These are phyloP conservation scores for Littorina saxatilis DNA, from an alignment of 1,140 invertebrate genomes.

Conservation along the genomic window DNA sequence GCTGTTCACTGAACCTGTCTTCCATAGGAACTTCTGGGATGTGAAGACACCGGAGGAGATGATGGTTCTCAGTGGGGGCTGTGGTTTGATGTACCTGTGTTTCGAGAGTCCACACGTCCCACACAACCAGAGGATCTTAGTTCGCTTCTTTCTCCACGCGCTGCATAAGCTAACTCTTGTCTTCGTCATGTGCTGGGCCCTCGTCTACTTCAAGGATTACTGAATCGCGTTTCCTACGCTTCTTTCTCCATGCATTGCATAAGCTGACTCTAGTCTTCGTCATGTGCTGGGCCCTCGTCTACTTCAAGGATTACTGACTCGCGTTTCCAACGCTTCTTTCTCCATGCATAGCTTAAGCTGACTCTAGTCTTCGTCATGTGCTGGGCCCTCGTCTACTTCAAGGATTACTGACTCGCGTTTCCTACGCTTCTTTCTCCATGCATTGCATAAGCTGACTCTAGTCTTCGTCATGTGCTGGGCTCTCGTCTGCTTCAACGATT, in stretches of 20 bases:
- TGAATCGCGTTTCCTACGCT: slow-evolving; percentile 58
- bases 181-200: slow-evolving; percentile 59
- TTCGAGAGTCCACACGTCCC: slow-evolving; percentile 60
- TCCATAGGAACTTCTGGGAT: slow-evolving; percentile 55
- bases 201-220: slow-evolving; percentile 58
- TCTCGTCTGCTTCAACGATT: too few species aligned
- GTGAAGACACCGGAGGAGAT: slow-evolving; percentile 60
- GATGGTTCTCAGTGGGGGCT: slow-evolving; percentile 52
- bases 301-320: slow-evolving; percentile 54
- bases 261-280: too few species aligned
- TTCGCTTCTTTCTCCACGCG: slow-evolving; percentile 58
- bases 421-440: slow-evolving; percentile 59
- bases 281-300: too few species aligned
- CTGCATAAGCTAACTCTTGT: slow-evolving; percentile 61
- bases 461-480: slow-evolving; percentile 60
- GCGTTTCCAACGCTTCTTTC: slow-evolving; percentile 61
- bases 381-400: too few species aligned
- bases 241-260: slow-evolving; percentile 59
- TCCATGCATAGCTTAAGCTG: slow-evolving; percentile 61
- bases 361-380: too few species aligned
- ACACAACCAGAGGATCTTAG: slow-evolving; percentile 53
- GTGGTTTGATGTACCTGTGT: slow-evolving; percentile 53
- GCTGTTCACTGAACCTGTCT: too few species aligned
- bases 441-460: slow-evolving; percentile 59
- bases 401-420: too few species aligned